Evolutionary conservation across 2,797 vertebrate species (phyloP), one percentile per base, ranked within the genome.

Genomic region (Tapirus indicus): DNA sequence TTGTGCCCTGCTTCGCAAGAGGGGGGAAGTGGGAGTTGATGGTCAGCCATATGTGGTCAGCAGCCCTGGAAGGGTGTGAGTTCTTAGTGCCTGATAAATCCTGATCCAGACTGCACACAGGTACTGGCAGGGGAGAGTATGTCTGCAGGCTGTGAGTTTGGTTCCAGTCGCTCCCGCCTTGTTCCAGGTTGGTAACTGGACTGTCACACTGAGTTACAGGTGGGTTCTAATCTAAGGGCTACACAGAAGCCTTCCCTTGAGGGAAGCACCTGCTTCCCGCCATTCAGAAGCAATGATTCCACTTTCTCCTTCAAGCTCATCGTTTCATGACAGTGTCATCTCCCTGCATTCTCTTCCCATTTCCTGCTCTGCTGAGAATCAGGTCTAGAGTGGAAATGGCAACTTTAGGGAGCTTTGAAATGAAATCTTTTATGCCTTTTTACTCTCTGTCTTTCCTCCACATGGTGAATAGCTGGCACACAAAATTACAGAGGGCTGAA

Each of bases 401-500:
- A 82, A 58, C 83, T 94, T 93, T 74, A 90, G 68, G 69, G 68
- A 78, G 38, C 56, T 96, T 69, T 83, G 49, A 90, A 91, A 91
- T 69, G 52, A 35, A 92, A 86, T 86, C 75, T 84, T 80, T 78
- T n/a, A 66, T 79, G 56, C 16, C 32, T 96, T 94, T 68, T 93
- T 87, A 44, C 44, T 90, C 64, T 75, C 89, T 94, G 13, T 84
- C 95, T 91, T 66, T 90, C 62, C 75, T 75, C 64, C 54, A 47
- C 18, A 14, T 85, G 32, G n/a, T 60, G 64, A 93, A 69, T 77
- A 68, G 47, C 44, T 93, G 68, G n/a, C 92, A 68, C 79, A 68
- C 52, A 71, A 90, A 80, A 82, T 97, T 84, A 68, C 32, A 96
- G 85, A 80, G 80, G 29, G 10, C 16, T 58, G 85, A 44, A 60